Evolutionary conservation across 2,888 invertebrate genomes (phyloP).

Genomic region (Plutella xylostella): DNA sequence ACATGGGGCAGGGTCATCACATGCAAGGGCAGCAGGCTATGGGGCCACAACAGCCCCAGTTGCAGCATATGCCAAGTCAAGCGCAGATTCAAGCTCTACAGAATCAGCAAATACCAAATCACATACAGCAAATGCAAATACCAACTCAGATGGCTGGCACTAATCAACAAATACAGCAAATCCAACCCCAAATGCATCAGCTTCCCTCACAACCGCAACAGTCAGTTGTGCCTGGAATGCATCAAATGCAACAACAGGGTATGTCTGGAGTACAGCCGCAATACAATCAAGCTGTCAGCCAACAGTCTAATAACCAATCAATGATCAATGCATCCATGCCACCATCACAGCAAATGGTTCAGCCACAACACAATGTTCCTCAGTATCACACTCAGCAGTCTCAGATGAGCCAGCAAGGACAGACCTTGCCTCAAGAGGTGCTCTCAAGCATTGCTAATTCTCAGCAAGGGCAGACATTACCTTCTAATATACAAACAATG

Average conservation of each 20-base stretch:
- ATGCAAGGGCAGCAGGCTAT: conserved; percentile 57
- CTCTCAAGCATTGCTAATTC: conserved; percentile 60
- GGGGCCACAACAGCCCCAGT: conserved; percentile 58
- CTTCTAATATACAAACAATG: conserved; percentile 56
- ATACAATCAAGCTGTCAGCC: conserved; percentile 62
- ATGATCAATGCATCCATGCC: conserved; percentile 59
- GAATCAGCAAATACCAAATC: conserved; percentile 67
- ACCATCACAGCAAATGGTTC: conserved; percentile 60
- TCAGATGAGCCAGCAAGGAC: conserved; percentile 61
- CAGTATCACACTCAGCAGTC: conserved; percentile 63
- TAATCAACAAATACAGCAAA: conserved; percentile 62
- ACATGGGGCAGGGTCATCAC: conserved; percentile 57
- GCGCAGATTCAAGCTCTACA: conserved; percentile 65
- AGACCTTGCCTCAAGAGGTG: conserved; percentile 61
- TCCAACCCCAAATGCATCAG: conserved; percentile 66
- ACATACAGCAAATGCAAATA: conserved; percentile 67
- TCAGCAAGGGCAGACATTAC: conserved; percentile 61
- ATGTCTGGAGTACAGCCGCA: conserved; percentile 64
- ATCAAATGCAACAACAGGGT: conserved; percentile 61
- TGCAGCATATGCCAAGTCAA: conserved; percentile 62
- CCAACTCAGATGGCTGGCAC: conserved; percentile 50
- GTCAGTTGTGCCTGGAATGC: conserved; percentile 61
- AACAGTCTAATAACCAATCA: conserved; percentile 51
- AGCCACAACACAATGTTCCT: conserved; percentile 59
- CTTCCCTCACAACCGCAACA: conserved; percentile 62